Evolutionary conservation across 2,797 vertebrate species (phyloP), one percentile per base, ranked within the genome.

Genomic region (Vultur gryphus): DNA sequence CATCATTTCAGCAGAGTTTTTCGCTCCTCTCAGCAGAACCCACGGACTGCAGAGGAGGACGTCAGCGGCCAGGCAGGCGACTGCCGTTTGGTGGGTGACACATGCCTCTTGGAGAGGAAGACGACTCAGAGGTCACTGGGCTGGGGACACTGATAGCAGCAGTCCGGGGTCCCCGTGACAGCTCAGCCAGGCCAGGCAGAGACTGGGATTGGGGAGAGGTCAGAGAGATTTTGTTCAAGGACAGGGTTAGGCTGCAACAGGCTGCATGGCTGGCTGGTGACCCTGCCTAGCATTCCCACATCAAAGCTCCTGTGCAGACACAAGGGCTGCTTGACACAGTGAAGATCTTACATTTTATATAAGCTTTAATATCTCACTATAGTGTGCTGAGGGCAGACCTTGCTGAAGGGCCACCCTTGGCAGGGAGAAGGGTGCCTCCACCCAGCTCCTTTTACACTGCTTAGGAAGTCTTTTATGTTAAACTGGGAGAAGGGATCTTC

Each of bases 201-300:
- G 49, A 46, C 26, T 1, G 2, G 33, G 52, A 11, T 3, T 61
- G 49, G n/a, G 44, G 48, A 72, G 48, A 94, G 9, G 29, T 76
- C 25, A 72, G 54, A 72, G 69, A 84, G 52, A 43, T 66, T 72
- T 89, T 85, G 46, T 89, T 94, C 39, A 66, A 83, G 67, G 59
- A 43, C 41, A 66, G 15, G 14, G 15, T 37, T 61, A 59, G 35
- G 37, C 52, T 95, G 64, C 35, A 80, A 76, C 13, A 31, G 54
- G 33, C 37, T 89, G 57, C 48, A 16, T 24, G 64, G 28, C 33
- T 76, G 84, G 54, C 39, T 73, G 71, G 23, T 8, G 14, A 87
- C 18, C 51, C 26, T 82, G 46, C 24, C 51, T 33, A 28, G 20
- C 49, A 73, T 48, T 89, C 57, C 48, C 37, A 46, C 17, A 10